These are phyloP conservation scores for Streptopelia turtur DNA, from an alignment of 2,797 vertebrate genomes.

Conservation along the genomic window DNA sequence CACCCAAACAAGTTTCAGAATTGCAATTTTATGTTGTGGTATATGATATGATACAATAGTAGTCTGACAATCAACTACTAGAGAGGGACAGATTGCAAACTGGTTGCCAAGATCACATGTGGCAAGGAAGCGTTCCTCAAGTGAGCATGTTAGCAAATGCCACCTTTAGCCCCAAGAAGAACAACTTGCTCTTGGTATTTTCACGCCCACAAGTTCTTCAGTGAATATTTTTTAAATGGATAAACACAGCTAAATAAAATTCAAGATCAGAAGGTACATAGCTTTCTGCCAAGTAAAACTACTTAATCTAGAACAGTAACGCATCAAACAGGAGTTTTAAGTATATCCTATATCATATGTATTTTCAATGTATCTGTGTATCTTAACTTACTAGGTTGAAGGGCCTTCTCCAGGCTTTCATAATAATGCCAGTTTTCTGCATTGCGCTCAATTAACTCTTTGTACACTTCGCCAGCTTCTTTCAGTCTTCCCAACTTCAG, in stretches of 20 bases:
- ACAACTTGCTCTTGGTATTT: background rate
- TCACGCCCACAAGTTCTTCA: background rate
- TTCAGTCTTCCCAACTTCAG: conserved; percentile 81
- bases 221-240: background rate
- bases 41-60: background rate
- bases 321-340: background rate
- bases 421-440: conserved; percentile 84
- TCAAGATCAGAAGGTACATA: background rate
- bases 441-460: conserved; percentile 80
- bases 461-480: conserved; percentile 81
- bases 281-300: background rate
- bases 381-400: conserved; percentile 79
- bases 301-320: background rate
- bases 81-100: background rate
- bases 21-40: background rate
- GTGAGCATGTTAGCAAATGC: background rate
- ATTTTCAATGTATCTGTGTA: background rate
- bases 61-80: background rate
- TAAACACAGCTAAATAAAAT: background rate
- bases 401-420: conserved; percentile 81
- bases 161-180: background rate
- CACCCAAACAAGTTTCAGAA: background rate
- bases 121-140: accelerated
- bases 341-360: accelerated
- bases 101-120: background rate